phyloP scores from a whole-genome alignment of 2,797 vertebrate genomes.

The Rhodeus uyekii region DNA sequence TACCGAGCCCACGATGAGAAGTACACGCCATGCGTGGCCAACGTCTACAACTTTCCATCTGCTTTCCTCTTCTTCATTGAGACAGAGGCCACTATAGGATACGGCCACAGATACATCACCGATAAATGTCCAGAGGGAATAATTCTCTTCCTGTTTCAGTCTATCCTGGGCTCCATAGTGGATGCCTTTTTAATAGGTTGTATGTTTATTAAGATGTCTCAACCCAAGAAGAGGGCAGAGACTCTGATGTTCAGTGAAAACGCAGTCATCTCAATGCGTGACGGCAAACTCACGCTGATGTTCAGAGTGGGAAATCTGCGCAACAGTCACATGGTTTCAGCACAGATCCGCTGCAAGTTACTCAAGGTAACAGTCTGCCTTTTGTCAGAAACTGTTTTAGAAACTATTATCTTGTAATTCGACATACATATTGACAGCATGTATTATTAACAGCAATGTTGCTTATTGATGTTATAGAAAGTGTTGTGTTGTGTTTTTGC shows the following conservation, averaged over 20 bases:
- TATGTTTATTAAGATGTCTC: conserved; percentile 99
- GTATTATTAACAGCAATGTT: neutral
- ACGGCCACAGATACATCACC: conserved; percentile 97
- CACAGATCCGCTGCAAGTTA: conserved; percentile 98
- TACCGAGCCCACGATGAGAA: conserved; percentile 90
- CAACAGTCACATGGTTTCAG: conserved; percentile 99
- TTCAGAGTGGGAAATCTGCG: conserved; percentile 98
- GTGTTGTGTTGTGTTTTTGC: neutral
- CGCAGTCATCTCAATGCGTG: conserved; percentile 95
- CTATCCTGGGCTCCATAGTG: conserved; percentile 96
- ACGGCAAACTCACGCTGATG: conserved; percentile 97
- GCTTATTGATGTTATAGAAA: neutral
- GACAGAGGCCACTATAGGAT: conserved; percentile 97
- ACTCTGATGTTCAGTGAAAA: conserved; percentile 98
- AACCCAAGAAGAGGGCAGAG: conserved; percentile 97
- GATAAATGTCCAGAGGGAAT: conserved; percentile 99
- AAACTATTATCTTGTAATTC: neutral
- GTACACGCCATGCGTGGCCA: conserved; percentile 97
- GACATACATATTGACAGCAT: neutral
- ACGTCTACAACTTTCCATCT: conserved; percentile 98
- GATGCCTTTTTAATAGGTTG: conserved; percentile 98
- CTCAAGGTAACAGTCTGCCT: conserved; percentile 87
- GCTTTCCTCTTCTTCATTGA: conserved; percentile 98
- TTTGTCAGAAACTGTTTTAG: neutral
- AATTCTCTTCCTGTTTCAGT: conserved; percentile 98